phyloP scores from a whole-genome alignment of 2,797 vertebrate species.

The Rhabdomys pumilio region DNA sequence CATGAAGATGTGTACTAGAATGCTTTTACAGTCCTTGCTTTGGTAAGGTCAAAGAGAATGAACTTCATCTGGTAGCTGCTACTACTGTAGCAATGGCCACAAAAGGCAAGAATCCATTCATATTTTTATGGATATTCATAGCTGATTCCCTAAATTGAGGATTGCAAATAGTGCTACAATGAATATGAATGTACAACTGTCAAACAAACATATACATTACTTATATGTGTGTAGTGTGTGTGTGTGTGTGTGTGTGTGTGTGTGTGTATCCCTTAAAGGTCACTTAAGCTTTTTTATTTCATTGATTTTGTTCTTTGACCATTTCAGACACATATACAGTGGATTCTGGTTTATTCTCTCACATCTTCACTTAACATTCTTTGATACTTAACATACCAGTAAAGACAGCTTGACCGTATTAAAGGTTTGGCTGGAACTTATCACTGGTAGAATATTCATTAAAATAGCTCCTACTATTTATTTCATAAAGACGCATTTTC shows the following conservation, averaged over 20 bases:
- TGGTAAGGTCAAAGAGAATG: neutral
- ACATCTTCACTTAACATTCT: neutral
- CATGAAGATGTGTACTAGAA: neutral
- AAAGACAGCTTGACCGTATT: neutral
- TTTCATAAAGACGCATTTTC: neutral
- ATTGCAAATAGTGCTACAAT: neutral
- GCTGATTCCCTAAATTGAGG: neutral
- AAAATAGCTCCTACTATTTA: neutral
- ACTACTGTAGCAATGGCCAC: neutral
- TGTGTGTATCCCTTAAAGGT: neutral
- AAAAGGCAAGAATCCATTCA: neutral
- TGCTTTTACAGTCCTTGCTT: neutral
- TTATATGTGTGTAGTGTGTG: too few species aligned
- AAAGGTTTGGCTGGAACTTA: conserved; percentile 23
- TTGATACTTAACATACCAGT: conserved; percentile 11
- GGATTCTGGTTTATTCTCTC: neutral
- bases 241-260: too few species aligned
- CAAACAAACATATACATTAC: neutral
- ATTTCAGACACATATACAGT: neutral
- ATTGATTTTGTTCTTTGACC: neutral
- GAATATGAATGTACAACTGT: neutral
- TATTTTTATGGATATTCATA: neutral
- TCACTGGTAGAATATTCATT: too few species aligned
- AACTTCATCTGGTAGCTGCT: neutral
- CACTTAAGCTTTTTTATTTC: neutral